A percentile compares a stretch with the other conserved stretches of the same genome.
Evolutionary conservation across 1,140 invertebrate species (phyloP).

Genomic region (Himalopsyche phryganea): DNA sequence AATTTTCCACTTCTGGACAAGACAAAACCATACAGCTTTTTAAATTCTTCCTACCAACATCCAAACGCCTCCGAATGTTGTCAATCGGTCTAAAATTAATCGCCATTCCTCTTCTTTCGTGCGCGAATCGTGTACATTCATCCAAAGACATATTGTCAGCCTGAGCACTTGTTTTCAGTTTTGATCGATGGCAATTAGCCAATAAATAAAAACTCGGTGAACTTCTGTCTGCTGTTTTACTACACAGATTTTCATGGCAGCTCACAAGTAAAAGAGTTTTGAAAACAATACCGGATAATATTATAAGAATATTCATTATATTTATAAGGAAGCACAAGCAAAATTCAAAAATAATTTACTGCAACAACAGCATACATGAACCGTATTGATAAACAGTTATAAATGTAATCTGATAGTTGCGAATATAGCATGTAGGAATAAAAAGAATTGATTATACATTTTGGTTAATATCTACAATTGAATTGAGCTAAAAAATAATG

Average conservation of each 20-base stretch:
- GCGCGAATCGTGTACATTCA: slow-evolving; percentile 55
- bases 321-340: too few species aligned
- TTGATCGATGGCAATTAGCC: slow-evolving; percentile 22
- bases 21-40: slow-evolving; percentile 53
- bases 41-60: slow-evolving; percentile 39
- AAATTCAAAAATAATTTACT: too few species aligned
- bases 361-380: too few species aligned
- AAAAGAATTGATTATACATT: too few species aligned
- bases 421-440: too few species aligned
- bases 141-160: slow-evolving; percentile 41
- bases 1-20: slow-evolving; percentile 58
- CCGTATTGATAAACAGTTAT: too few species aligned
- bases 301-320: too few species aligned
- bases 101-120: slow-evolving; percentile 57
- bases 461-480: too few species aligned
- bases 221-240: background rate
- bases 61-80: slow-evolving; percentile 24
- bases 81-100: slow-evolving; percentile 56
- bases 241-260: background rate
- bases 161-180: slow-evolving; percentile 3
- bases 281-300: too few species aligned
- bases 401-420: too few species aligned
- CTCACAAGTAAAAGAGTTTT: too few species aligned
- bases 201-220: slow-evolving; percentile 21
- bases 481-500: too few species aligned